These are phyloP conservation scores for Notothenia rossii DNA, from an alignment of 2,113 vertebrate species.

Conservation along the genomic window DNA sequence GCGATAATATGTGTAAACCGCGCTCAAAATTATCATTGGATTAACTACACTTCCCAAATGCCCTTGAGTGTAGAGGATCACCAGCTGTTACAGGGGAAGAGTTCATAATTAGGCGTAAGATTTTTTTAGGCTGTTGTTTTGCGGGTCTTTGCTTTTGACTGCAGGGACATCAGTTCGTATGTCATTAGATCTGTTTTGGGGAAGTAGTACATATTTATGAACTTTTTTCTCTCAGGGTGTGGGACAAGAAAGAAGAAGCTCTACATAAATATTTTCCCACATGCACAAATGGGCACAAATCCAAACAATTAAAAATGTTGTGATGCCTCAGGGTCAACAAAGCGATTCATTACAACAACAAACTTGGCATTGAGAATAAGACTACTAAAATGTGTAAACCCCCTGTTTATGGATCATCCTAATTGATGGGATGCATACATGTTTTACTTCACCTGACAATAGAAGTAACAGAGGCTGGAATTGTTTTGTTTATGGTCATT, in stretches of 20 bases:
- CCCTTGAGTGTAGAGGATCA: constrained; percentile 68
- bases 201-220: constrained; percentile 35
- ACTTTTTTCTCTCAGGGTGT: constrained; percentile 36
- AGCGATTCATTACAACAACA: neutral
- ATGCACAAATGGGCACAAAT: neutral
- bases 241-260: constrained; percentile 2
- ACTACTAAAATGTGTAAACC: neutral
- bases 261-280: constrained; percentile 29
- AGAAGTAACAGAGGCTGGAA: neutral
- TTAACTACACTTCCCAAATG: constrained; percentile 79
- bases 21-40: constrained; percentile 78
- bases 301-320: neutral
- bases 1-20: constrained; percentile 77
- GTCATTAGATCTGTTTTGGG: constrained; percentile 43
- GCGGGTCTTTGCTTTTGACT: constrained; percentile 53
- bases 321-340: constrained; percentile 9
- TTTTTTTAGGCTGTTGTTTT: constrained; percentile 58
- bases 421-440: neutral
- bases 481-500: constrained; percentile 4
- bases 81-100: constrained; percentile 73
- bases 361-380: neutral
- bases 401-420: neutral
- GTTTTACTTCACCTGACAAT: neutral
- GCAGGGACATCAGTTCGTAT: constrained; percentile 44
- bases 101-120: constrained; percentile 68